Conservation (phyloP, 2,113 vertebrate species). For the Lethenteron reissneri region DNA sequence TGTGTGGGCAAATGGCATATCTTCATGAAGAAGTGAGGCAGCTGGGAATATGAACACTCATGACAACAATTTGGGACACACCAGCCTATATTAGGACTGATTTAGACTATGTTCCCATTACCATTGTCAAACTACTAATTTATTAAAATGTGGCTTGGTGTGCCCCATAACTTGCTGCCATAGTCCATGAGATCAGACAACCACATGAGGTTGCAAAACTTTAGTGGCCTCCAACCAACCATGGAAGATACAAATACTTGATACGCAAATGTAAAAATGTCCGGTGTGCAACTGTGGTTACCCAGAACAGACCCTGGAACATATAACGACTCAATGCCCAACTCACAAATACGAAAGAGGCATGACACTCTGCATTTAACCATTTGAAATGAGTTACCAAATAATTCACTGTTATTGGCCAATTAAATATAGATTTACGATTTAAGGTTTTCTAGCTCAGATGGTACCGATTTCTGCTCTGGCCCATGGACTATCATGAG, state of each 20-base stretch:
- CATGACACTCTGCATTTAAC: too few relatives aligned
- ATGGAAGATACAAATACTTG: background rate
- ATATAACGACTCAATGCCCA: too few relatives aligned
- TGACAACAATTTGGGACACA: background rate
- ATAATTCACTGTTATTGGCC: too few relatives aligned
- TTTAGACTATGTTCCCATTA: constrained; percentile 6
- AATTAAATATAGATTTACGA: too few relatives aligned
- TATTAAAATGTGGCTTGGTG: background rate
- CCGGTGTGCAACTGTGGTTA: too few relatives aligned
- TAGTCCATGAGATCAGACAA: background rate
- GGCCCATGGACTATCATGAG: background rate
- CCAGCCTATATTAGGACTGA: background rate
- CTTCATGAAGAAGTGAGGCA: background rate
- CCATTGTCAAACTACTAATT: background rate
- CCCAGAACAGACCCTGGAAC: too few relatives aligned
- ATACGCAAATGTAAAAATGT: background rate
- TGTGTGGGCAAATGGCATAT: constrained; percentile 16
- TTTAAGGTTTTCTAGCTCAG: background rate
- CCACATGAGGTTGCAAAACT: background rate
- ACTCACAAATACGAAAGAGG: too few relatives aligned
- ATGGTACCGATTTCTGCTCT: background rate
- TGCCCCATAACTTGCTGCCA: background rate
- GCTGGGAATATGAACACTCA: constrained; percentile 3
- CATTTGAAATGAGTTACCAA: too few relatives aligned
- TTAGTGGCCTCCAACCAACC: background rate